Evolutionary conservation across 2,888 invertebrate species (phyloP).

Genomic region (Chouioia cunea): DNA sequence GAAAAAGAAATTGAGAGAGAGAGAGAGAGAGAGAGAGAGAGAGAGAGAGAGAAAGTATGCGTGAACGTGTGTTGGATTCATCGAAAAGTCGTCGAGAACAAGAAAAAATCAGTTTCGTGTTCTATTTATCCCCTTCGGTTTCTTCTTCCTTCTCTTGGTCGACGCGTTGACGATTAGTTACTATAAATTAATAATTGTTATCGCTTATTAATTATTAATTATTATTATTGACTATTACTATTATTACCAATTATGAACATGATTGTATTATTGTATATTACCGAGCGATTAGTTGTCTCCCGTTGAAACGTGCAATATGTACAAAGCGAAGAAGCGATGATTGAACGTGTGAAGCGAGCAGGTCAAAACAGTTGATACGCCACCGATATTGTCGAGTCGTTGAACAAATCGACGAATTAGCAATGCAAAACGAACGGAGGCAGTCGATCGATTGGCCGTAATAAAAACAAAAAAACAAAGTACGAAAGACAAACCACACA

Average conservation of each 20-base stretch:
- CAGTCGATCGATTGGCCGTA: too few relatives aligned
- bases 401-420: too few relatives aligned
- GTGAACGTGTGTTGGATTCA: too few relatives aligned
- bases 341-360: conserved; percentile 14
- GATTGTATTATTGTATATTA: conserved; percentile 53
- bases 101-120: conserved; percentile 18
- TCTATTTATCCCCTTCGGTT: conserved; percentile 51
- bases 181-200: conserved; percentile 54
- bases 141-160: conserved; percentile 53
- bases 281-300: conserved; percentile 60
- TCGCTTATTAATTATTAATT: conserved; percentile 55
- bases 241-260: conserved; percentile 45
- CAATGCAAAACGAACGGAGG: too few relatives aligned
- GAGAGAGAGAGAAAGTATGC: too few relatives aligned
- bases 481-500: background rate
- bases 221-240: conserved; percentile 46
- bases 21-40: too few relatives aligned
- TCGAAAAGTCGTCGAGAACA: too few relatives aligned
- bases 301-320: conserved; percentile 65
- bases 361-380: too few relatives aligned
- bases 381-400: too few relatives aligned
- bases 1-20: too few relatives aligned
- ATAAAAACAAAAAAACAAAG: conserved; percentile 47
- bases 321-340: conserved; percentile 52
- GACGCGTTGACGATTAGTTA: conserved; percentile 50